Evolutionary conservation across 2,888 invertebrate genomes (phyloP), one percentile per base, ranked within the genome.

Genomic region (Blomia tropicalis): DNA sequence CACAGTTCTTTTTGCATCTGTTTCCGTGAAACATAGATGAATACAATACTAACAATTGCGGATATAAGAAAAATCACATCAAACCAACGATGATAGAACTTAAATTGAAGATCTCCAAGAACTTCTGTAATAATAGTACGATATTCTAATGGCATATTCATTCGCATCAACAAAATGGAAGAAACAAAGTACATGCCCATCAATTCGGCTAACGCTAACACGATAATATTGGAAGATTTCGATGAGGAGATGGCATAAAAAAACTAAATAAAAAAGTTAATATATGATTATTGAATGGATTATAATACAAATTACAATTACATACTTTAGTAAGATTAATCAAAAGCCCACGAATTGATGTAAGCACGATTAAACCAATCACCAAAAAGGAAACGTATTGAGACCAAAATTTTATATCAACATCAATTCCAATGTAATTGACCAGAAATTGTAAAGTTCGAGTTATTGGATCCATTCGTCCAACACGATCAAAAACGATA

Each of bases 181-280:
- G 95, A 95, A 60, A 96, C 90, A 76, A 98, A 98, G 73, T 98
- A 98, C 96, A 98, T 98, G 43, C 96, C 96, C 98, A 99, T 98
- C 70, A 98, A 87, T 77, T 98, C 95, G 1, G 96, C 98, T 47
- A 98, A 77, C 66, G 92, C 84, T 59, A 99, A 75, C 2, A 99
- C 96, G 68, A 98, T 95, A 62, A 98, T 85, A 74, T 96, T 96
- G 11, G 96, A 96, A 2, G 95, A 96, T 75, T 96, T 96, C 69
- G 89, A 92, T 69, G 93, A 96, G 0, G 96, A 95, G 71, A 99
- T 93, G 70, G 93, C 91, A 77, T 98, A 95, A 80, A 98, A 99
- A 74, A 98, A 98, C 91, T 93, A 79, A 65, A 81, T 80, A 59
- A 23, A 7, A 27, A 56, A 47, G 30, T 32, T 56, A 19, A 54